Conservation (phyloP, 2,797 vertebrate genomes). For the Emys orbicularis region DNA sequence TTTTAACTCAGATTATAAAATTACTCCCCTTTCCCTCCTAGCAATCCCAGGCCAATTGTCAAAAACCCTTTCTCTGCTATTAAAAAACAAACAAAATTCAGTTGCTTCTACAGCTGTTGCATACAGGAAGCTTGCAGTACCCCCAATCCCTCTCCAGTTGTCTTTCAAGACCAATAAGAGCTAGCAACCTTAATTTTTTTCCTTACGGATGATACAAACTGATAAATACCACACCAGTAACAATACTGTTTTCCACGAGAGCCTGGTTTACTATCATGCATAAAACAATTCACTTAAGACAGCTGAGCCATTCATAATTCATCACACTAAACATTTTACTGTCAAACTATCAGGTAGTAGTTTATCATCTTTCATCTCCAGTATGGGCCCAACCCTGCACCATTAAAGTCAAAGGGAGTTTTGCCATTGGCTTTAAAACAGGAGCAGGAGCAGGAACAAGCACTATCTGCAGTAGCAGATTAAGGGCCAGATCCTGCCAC, state of each 20-base stretch:
- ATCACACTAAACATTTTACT: not conserved
- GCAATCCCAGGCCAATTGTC: not conserved
- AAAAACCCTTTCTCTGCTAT: not conserved
- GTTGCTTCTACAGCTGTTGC: not conserved
- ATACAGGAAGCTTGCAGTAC: not conserved
- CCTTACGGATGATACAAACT: not conserved
- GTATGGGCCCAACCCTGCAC: not conserved
- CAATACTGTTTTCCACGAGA: not conserved
- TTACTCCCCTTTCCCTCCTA: not conserved
- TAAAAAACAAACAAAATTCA: not conserved
- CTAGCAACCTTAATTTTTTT: not conserved
- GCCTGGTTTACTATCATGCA: not conserved
- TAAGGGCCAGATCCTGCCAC: not conserved
- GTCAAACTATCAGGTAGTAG: accelerated
- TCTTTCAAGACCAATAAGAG: slow-evolving; percentile 15
- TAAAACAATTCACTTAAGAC: not conserved
- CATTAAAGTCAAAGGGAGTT: not conserved
- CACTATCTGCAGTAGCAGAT: not conserved
- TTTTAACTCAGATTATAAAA: not conserved
- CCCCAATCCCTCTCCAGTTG: not conserved
- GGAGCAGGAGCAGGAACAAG: not conserved
- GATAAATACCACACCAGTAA: not conserved
- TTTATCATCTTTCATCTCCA: accelerated
- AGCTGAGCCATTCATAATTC: not conserved
- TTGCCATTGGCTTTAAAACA: not conserved